These are phyloP conservation scores for Mola mola DNA, from an alignment of 2,113 vertebrate species.

Conservation along the genomic window DNA sequence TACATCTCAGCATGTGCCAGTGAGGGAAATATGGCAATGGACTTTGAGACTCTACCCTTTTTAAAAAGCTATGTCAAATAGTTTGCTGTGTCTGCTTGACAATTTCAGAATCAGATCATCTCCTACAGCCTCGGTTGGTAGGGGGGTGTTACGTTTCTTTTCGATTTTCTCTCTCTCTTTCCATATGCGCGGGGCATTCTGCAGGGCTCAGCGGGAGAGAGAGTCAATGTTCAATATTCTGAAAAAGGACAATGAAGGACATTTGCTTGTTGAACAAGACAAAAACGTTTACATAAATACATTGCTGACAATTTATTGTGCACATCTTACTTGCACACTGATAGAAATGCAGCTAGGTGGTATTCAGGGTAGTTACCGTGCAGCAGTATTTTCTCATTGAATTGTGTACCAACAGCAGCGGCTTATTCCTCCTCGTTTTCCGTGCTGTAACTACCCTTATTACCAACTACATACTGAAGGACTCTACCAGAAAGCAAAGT, in stretches of 20 bases:
- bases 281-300: constrained; percentile 32
- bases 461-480: too few relatives aligned
- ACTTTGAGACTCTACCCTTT: constrained; percentile 19
- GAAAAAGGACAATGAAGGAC: constrained; percentile 30
- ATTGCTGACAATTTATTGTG: too few relatives aligned
- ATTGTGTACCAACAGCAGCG: too few relatives aligned
- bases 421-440: too few relatives aligned
- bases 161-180: constrained; percentile 46
- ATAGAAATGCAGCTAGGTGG: too few relatives aligned
- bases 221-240: constrained; percentile 31
- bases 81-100: constrained; percentile 42
- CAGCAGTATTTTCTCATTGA: too few relatives aligned
- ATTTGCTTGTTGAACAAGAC: constrained; percentile 20
- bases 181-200: constrained; percentile 21
- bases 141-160: constrained; percentile 60
- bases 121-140: constrained; percentile 49
- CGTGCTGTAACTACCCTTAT: too few relatives aligned
- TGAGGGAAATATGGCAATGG: constrained; percentile 8
- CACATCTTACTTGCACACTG: too few relatives aligned
- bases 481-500: too few relatives aligned
- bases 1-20: constrained; percentile 20
- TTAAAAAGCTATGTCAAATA: constrained; percentile 47
- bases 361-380: too few relatives aligned
- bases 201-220: constrained; percentile 36
- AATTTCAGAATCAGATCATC: constrained; percentile 62